Conservation (phyloP, 2,113 vertebrate species). For the Cheirogaleus medius region DNA sequence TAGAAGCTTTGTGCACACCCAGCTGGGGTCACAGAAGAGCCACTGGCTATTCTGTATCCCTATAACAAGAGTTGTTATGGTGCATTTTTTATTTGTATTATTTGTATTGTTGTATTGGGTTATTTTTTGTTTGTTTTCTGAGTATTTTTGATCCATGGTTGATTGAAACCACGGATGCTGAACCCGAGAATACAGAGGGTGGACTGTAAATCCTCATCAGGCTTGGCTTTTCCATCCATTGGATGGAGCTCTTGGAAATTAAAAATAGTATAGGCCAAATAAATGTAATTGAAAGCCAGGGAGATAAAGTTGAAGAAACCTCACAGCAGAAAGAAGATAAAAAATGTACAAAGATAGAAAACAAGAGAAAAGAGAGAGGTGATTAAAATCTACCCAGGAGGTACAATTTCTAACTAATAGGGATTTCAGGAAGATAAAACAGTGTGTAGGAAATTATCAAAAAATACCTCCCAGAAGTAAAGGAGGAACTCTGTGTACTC, state of each 20-base stretch:
- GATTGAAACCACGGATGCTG: not conserved
- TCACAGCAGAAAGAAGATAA: not conserved
- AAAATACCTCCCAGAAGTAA: slow-evolving; percentile 32
- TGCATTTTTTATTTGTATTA: not conserved
- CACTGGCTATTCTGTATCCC: not conserved
- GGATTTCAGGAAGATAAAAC: slow-evolving; percentile 6
- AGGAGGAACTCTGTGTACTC: not conserved
- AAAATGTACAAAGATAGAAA: not conserved
- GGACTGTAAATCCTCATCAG: not conserved
- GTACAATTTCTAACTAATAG: not conserved
- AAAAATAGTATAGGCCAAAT: not conserved
- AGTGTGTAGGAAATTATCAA: not conserved
- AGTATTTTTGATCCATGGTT: not conserved
- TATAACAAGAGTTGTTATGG: not conserved
- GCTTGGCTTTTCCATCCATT: not conserved
- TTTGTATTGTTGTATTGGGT: not conserved
- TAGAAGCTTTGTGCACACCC: not conserved
- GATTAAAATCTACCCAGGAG: not conserved
- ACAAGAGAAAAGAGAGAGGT: not conserved
- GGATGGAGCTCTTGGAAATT: not conserved
- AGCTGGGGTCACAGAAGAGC: not conserved
- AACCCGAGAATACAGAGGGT: not conserved
- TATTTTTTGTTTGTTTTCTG: not conserved
- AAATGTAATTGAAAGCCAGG: not conserved
- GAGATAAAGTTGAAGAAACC: not conserved